Evolutionary conservation across 2,888 invertebrate species (phyloP).

Genomic region (Drosophila neotestacea): DNA sequence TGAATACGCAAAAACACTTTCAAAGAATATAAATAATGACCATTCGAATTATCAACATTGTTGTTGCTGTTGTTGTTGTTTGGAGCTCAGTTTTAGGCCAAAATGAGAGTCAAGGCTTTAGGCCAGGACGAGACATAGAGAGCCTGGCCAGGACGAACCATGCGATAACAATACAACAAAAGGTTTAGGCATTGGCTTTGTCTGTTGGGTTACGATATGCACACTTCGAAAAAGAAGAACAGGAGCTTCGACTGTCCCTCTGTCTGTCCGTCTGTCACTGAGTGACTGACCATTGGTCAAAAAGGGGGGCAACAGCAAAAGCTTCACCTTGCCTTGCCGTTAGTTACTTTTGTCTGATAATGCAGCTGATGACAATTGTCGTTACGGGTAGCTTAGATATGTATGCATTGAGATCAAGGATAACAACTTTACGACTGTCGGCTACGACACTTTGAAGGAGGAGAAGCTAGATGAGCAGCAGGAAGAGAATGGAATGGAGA

Average conservation of each 20-base stretch:
- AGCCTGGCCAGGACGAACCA: slow-evolving; percentile 36
- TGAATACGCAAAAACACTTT: slow-evolving; percentile 84
- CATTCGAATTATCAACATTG: slow-evolving; percentile 82
- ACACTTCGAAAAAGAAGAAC: slow-evolving; percentile 10
- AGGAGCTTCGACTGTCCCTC: slow-evolving; percentile 15
- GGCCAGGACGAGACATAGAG: slow-evolving; percentile 8
- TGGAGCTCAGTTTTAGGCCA: slow-evolving; percentile 15
- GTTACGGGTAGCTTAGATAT: slow-evolving; percentile 52
- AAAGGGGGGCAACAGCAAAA: background rate
- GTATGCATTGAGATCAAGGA: slow-evolving; percentile 31
- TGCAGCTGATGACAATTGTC: slow-evolving; percentile 71
- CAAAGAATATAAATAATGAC: slow-evolving; percentile 85
- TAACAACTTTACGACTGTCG: slow-evolving; percentile 43
- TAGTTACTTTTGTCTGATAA: slow-evolving; percentile 66
- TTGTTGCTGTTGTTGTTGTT: slow-evolving; percentile 20
- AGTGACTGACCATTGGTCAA: background rate
- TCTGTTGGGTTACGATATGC: slow-evolving; percentile 23
- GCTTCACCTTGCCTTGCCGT: slow-evolving; percentile 30
- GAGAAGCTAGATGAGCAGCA: background rate
- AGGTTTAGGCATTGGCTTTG: slow-evolving; percentile 37
- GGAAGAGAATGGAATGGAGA: background rate
- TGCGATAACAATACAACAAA: slow-evolving; percentile 73
- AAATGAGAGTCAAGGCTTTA: background rate
- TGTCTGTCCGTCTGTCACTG: slow-evolving; percentile 3
- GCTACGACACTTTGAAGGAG: slow-evolving; percentile 17